Base-by-base conservation (phyloP, 2,113 vertebrate genomes). In the Chascanopsetta lugubris region DNA sequence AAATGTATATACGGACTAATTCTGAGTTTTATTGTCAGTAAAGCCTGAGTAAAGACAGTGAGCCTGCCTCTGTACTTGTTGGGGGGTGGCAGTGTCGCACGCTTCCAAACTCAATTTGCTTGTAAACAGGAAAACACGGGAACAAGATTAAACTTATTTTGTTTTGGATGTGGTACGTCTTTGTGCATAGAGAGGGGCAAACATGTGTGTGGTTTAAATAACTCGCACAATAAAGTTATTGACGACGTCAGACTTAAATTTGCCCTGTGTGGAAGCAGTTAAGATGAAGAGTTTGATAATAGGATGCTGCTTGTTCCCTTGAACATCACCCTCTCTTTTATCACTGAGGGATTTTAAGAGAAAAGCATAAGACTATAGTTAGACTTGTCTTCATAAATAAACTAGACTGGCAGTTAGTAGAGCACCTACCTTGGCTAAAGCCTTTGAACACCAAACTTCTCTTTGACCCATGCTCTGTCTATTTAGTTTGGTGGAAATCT, bases 1-100 rank as follows among this genome's bases (percentile, higher is more conserved):
- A 88, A 84, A 83, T 83, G 82, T 81, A 80, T 79, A 76, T 76
- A 70, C 70, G 80, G 58, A 42, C 71, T 73, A 42, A 83, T 87
- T 84, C 77, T 12, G 17, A 59, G 46, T 69, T 75, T 61, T 47
- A 27, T 72, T 79, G 61, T 71, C 61, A 24, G 76, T 50, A 36
- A 45, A 49, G 47, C n/a, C n/a, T n/a, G n/a, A n/a, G n/a, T n/a
- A 68, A 38, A 46, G n/a, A 58, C 34, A 53, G 38, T 34, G n/a
- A n/a, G n/a, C n/a, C n/a, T n/a, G 10, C 48, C 21, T 66, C n/a
- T 70, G 49, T 54, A 56, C 57, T 53, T 38, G 43, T 17, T 48
- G 22, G 17, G 12, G 38, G 15, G 43, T 21, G 22, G 13, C 5
- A 1, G 32, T 0, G 5, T 2, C 38, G 22, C 25, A 45, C 27